Evolutionary conservation across 2,888 invertebrate genomes (phyloP).

Genomic region (Cordylochernes scorpioides): DNA sequence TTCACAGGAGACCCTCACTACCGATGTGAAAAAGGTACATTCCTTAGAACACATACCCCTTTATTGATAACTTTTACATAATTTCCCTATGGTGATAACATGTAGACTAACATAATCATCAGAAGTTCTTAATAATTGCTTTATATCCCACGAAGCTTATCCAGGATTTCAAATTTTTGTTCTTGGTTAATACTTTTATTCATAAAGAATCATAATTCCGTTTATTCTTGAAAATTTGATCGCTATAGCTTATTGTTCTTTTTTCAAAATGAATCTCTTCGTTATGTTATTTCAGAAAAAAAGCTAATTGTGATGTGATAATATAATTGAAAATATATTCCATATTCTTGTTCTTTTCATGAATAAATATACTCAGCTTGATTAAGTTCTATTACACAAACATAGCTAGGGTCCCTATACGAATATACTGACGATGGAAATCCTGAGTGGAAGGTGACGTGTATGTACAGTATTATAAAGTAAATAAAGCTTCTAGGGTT

Average conservation of each 20-base stretch:
- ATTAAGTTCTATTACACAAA: no score
- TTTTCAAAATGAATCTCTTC: background rate
- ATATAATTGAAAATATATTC: background rate
- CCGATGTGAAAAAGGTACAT: slow-evolving; percentile 9
- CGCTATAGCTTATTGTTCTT: background rate
- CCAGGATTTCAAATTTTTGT: background rate
- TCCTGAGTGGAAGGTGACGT: no score
- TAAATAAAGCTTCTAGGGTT: no score
- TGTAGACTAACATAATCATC: no score
- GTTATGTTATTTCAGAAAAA: background rate
- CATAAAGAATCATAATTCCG: background rate
- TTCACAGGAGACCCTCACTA: slow-evolving; percentile 39
- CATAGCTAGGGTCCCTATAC: no score
- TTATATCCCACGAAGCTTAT: background rate
- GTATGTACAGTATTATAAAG: no score
- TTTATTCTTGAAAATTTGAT: background rate
- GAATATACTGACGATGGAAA: no score
- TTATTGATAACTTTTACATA: no score
- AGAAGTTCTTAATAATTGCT: background rate
- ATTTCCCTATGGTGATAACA: no score
- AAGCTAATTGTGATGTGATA: background rate
- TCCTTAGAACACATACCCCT: no score
- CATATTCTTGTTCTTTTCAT: background rate
- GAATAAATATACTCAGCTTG: background rate
- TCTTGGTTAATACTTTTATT: background rate